Evolutionary conservation across 2,888 invertebrate genomes (phyloP), one percentile per base, ranked within the genome.

Genomic region (Pachydiplax longipennis): DNA sequence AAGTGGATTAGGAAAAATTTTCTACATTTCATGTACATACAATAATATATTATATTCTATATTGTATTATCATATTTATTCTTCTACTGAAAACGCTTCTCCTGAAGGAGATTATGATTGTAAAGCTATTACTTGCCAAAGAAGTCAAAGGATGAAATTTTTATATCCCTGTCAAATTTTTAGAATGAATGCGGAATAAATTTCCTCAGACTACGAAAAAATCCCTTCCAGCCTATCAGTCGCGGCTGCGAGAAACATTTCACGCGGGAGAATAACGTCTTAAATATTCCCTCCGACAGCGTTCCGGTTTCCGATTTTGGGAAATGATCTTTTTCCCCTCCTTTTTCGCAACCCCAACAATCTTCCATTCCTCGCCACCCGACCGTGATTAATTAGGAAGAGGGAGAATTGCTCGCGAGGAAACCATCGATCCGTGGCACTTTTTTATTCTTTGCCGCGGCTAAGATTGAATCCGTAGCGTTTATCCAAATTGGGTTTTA

Each of bases 331-430:
- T 61, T 61, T n/a, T 0, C 87, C 53, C 81, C 35, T 35, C 35
- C 83, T 48, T 48, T 25, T 53, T 53, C 44, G 4, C 44, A 6
- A 31, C 61, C 87, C 61, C 61, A 31, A 87, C 25, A 37, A 65
- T n/a, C 61, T 31, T 73, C 87, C 87, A 61, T 87, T 87, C 87
- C 87, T n/a, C 87, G n/a, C 37, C 87, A 61, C 25, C 87, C 87
- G n/a, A 37, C 61, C 87, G 65, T 87, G 87, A 87, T 87, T 87
- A 87, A 87, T 87, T 87, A 87, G 87, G 61, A n/a, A 35, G 73
- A 31, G 31, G 44, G 15, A 48, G 81, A 81, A 22, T 35, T 6
- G 81, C n/a, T 58, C 18, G 37, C 35, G 81, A 37, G 37, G 58
- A 15, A 61, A 6, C 25, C 73, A 73, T 73, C 73, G 73, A 73